Evolutionary conservation across 1,140 invertebrate species (phyloP).

Genomic region (Carposina sasakii): DNA sequence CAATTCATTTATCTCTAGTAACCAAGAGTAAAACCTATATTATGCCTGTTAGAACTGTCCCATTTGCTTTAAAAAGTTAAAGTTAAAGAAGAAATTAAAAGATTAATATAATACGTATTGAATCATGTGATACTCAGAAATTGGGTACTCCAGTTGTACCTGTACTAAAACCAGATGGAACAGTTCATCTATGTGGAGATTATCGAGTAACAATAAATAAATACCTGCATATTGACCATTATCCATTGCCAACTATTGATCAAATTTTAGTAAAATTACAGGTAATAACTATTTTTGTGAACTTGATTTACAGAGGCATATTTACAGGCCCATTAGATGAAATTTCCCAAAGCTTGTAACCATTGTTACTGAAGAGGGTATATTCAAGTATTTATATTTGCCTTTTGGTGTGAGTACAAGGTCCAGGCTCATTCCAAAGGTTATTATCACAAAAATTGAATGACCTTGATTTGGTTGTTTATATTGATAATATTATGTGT

Average conservation of each 20-base stretch:
- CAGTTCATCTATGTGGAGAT: constrained; percentile 60
- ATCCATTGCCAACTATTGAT: constrained; percentile 39
- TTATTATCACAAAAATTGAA: constrained; percentile 36
- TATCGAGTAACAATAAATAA: constrained; percentile 57
- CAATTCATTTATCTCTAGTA: constrained; percentile 17
- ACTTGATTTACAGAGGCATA: constrained; percentile 52
- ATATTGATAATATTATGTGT: constrained; percentile 47
- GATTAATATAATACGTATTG: constrained; percentile 23
- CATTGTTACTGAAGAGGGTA: constrained; percentile 49
- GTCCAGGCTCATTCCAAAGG: constrained; percentile 40
- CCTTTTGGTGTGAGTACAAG: constrained; percentile 41
- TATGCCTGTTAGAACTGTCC: constrained; percentile 21
- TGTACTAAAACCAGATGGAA: constrained; percentile 59
- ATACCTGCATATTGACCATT: constrained; percentile 34
- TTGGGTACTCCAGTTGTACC: constrained; percentile 46
- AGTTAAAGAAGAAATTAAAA: constrained; percentile 28
- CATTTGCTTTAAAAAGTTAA: constrained; percentile 30
- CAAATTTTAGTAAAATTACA: constrained; percentile 41
- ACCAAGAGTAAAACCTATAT: constrained; percentile 22
- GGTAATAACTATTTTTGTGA: constrained; percentile 40
- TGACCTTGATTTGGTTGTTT: constrained; percentile 27
- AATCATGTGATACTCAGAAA: constrained; percentile 26
- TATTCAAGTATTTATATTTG: constrained; percentile 40
- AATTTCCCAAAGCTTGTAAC: constrained; percentile 36
- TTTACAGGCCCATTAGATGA: constrained; percentile 45